A percentile compares a stretch with the other conserved stretches of the same genome.
Evolutionary conservation across 2,888 invertebrate genomes (phyloP).

Genomic region (Drosophila setosimentum): DNA sequence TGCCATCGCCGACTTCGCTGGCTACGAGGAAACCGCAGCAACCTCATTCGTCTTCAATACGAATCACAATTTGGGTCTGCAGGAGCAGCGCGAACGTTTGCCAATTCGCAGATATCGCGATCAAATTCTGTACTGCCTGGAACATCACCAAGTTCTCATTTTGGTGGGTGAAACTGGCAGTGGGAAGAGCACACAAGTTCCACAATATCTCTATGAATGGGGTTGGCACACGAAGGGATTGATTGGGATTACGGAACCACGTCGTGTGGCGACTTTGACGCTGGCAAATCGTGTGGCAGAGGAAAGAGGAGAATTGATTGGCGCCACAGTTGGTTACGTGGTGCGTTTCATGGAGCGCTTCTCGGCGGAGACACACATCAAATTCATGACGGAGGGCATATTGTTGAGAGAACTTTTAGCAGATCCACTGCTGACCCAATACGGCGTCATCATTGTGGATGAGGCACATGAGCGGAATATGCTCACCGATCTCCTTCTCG

Average conservation of each 20-base stretch:
- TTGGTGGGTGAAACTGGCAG: constrained; percentile 97
- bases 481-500: constrained; percentile 97
- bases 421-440: constrained; percentile 95
- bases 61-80: constrained; percentile 92
- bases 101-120: constrained; percentile 94
- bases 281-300: constrained; percentile 95
- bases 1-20: constrained; percentile 73
- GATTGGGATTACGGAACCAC: constrained; percentile 96
- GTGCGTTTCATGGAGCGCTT: constrained; percentile 92
- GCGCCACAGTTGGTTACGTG: constrained; percentile 93
- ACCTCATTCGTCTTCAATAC: constrained; percentile 93
- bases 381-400: constrained; percentile 98
- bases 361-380: constrained; percentile 89
- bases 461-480: constrained; percentile 98
- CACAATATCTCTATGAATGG: constrained; percentile 94
- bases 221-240: constrained; percentile 92
- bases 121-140: constrained; percentile 95
- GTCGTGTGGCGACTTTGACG: constrained; percentile 95
- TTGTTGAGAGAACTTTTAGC: constrained; percentile 97
- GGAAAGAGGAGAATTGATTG: constrained; percentile 92
- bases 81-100: constrained; percentile 93
- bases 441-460: constrained; percentile 95
- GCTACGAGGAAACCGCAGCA: constrained; percentile 44
- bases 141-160: constrained; percentile 95
- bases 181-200: constrained; percentile 87